Evolutionary conservation across 35 echinoderm and acorn worm species (phyloP).

Genomic region (Holothuria glaberrima): DNA sequence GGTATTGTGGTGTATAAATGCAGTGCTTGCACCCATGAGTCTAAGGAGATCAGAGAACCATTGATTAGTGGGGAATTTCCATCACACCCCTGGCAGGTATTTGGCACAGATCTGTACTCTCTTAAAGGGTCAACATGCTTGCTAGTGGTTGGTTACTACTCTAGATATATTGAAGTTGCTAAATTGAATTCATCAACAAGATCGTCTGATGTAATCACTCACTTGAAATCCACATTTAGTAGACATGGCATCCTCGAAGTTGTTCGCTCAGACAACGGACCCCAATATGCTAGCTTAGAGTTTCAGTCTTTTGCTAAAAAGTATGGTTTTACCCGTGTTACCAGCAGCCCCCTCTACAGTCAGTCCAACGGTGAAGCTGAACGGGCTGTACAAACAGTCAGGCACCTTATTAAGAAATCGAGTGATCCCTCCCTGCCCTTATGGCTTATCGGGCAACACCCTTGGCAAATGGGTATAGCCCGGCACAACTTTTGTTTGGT

Average conservation of each 20-base stretch:
- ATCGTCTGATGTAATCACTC: conserved; percentile 35
- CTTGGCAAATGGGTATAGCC: conserved; percentile 11
- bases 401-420: conserved; percentile 37
- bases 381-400: conserved; percentile 51
- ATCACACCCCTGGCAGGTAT: neutral
- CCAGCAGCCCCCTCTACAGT: conserved; percentile 41
- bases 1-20: conserved; percentile 39
- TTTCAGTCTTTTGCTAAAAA: conserved; percentile 46
- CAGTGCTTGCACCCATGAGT: neutral
- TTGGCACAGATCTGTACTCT: neutral
- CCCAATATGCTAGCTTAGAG: conserved; percentile 27
- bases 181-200: conserved; percentile 15
- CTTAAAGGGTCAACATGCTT: conserved; percentile 54
- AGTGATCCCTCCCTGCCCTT: conserved; percentile 6
- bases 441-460: conserved; percentile 41
- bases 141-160: conserved; percentile 68
- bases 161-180: conserved; percentile 55
- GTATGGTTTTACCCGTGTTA: conserved; percentile 30
- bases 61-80: conserved; percentile 3
- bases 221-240: conserved; percentile 49
- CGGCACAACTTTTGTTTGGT: conserved; percentile 37
- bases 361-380: conserved; percentile 52
- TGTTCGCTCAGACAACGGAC: conserved; percentile 52
- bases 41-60: neutral
- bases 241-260: conserved; percentile 53